phyloP scores from a whole-genome alignment of 2,888 invertebrate species.

The Latheticus oryzae region DNA sequence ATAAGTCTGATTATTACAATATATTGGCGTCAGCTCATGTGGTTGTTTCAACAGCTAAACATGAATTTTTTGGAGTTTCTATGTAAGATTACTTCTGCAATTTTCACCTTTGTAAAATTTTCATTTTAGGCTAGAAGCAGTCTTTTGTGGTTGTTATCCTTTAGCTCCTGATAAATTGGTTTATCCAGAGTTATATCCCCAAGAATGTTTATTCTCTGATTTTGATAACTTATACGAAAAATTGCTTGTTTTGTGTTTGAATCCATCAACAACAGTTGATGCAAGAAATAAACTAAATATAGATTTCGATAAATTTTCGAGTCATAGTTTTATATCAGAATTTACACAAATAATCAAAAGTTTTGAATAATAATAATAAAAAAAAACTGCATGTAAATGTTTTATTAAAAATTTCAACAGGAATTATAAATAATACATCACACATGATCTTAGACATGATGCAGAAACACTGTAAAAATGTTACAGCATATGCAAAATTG shows the following conservation, averaged over 20 bases:
- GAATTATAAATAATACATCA: slow-evolving; percentile 38
- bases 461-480: slow-evolving; percentile 28
- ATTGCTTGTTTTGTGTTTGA: slow-evolving; percentile 67
- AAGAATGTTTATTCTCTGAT: slow-evolving; percentile 71
- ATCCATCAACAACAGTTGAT: slow-evolving; percentile 64
- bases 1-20: slow-evolving; percentile 70
- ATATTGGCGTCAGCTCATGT: slow-evolving; percentile 67
- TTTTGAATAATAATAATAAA: slow-evolving; percentile 12
- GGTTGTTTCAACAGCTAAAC: slow-evolving; percentile 26
- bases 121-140: slow-evolving; percentile 74
- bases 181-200: slow-evolving; percentile 79
- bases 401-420: slow-evolving; percentile 23
- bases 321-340: slow-evolving; percentile 49
- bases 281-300: slow-evolving; percentile 59
- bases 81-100: slow-evolving; percentile 14
- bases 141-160: slow-evolving; percentile 76
- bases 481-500: slow-evolving; percentile 14
- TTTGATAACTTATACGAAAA: slow-evolving; percentile 70
- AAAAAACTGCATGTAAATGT: slow-evolving; percentile 7
- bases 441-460: slow-evolving; percentile 37
- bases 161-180: slow-evolving; percentile 76
- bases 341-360: slow-evolving; percentile 39
- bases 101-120: slow-evolving; percentile 4
- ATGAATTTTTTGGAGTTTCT: slow-evolving; percentile 78
- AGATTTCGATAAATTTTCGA: slow-evolving; percentile 62